Evolutionary conservation across 2,888 invertebrate species (phyloP), one percentile per base, ranked within the genome.

Genomic region (Spodoptera littoralis): DNA sequence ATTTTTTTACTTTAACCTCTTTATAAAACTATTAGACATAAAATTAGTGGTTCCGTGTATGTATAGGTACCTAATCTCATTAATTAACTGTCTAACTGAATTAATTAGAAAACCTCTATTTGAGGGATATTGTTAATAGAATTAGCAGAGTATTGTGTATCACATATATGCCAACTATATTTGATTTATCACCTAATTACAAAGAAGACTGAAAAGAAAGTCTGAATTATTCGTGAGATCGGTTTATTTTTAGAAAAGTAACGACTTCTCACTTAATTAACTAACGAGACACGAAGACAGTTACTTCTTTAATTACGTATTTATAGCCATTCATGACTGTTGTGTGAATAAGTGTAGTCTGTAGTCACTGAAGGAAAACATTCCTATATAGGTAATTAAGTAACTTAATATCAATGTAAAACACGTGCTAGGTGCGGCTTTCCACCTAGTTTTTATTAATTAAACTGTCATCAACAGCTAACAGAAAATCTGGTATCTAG

Each of bases 401-500:
- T 44, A 50, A 56, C 27, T 30, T 22, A 41, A 63, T 51, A 48
- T 48, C 43, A 44, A 9, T 60, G 51, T 65, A 48, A 54, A 46
- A 64, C 53, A 57, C 24, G 54, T 18, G n/a, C 53, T 62, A 78
- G 84, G 85, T 76, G 80, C 45, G 84, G 80, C 67, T 24, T 67
- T 73, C 57, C 49, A 65, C 72, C 69, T 69, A 70, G 73, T 73
- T 76, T 82, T 79, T 84, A 84, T 85, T 84, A 89, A 87, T 86
- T 84, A 82, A 84, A 85, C 76, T 82, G 83, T 84, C 79, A 77
- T 73, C 63, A 83, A 83, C 74, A 79, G 79, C 82, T 74, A 78
- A 77, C 78, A 77, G 70, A 79, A 84, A 88, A 82, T 84, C 72
- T 76, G 69, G 73, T 86, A 88, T 87, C 81, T 87, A 86, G 91